These are phyloP conservation scores for Sycophila texana DNA, from an alignment of 2,888 invertebrate genomes.

Conservation along the genomic window DNA sequence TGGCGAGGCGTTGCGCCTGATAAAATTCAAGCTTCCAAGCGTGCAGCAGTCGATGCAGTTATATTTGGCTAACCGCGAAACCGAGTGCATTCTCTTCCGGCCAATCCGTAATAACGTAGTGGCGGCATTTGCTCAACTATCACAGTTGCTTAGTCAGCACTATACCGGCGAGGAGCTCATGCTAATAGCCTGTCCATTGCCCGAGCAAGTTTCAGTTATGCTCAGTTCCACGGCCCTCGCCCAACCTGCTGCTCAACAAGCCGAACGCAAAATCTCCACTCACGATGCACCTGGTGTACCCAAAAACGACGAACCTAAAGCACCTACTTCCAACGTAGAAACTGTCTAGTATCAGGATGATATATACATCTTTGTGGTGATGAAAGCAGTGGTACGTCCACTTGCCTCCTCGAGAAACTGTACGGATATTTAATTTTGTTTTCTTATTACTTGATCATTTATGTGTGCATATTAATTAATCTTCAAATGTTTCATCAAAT, in stretches of 20 bases:
- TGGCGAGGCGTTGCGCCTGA: conserved; percentile 85
- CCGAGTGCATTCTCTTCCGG: conserved; percentile 96
- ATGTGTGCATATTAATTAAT: too few species aligned
- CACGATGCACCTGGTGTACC: too few species aligned
- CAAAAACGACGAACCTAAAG: neutral
- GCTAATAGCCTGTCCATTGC: conserved; percentile 92
- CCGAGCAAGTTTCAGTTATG: conserved; percentile 94
- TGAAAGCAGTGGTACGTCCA: too few species aligned
- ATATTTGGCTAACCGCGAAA: conserved; percentile 96
- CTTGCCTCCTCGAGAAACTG: too few species aligned
- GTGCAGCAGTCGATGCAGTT: conserved; percentile 94
- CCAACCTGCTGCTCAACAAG: conserved; percentile 9
- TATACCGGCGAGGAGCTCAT: conserved; percentile 89
- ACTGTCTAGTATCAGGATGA: too few species aligned
- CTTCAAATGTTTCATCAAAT: too few species aligned
- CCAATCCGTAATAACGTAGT: conserved; percentile 96
- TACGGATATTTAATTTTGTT: too few species aligned
- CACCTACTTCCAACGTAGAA: too few species aligned
- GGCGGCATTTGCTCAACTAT: conserved; percentile 90
- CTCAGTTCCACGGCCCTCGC: conserved; percentile 82
- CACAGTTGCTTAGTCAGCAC: conserved; percentile 85
- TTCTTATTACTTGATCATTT: too few species aligned
- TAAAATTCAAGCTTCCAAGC: conserved; percentile 87
- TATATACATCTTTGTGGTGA: neutral
- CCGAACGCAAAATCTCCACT: too few species aligned